Percentiles rank a stretch among this genome's conserved stretches.
Conservation (phyloP, 2,797 vertebrate genomes). For the Danio choprae region DNA sequence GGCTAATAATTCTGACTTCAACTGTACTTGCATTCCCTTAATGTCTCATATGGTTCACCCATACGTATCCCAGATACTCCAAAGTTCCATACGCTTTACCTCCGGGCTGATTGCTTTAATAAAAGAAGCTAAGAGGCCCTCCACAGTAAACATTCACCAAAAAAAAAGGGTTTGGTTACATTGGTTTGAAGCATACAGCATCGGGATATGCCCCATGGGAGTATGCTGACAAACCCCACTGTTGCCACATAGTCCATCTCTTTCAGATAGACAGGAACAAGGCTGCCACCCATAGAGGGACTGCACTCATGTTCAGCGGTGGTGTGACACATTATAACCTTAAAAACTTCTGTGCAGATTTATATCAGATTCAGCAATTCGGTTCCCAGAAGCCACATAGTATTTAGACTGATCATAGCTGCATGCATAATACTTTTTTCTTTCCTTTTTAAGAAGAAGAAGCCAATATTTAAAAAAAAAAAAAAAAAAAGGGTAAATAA, state of each 20-base stretch:
- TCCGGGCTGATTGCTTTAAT: background rate
- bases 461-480: background rate
- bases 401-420: background rate
- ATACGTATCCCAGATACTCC: constrained; percentile 3
- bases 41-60: background rate
- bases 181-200: constrained; percentile 37
- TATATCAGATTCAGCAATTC: background rate
- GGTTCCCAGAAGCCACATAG: background rate
- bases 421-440: background rate
- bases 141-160: constrained; percentile 25
- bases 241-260: constrained; percentile 30
- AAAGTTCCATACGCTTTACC: constrained; percentile 12
- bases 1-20: too few relatives aligned
- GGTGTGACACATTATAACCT: background rate
- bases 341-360: background rate
- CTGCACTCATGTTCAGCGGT: background rate
- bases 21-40: background rate
- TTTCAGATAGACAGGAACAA: constrained; percentile 32
- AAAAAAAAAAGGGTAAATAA: background rate
- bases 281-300: constrained; percentile 49
- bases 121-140: constrained; percentile 16
- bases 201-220: constrained; percentile 38
- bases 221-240: constrained; percentile 32
- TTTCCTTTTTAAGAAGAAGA: background rate
- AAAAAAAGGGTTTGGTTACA: constrained; percentile 41